Percentiles rank a stretch among this genome's conserved stretches.
Evolutionary conservation across 2,888 invertebrate genomes (phyloP).

Genomic region (Drosophila setosimentum): DNA sequence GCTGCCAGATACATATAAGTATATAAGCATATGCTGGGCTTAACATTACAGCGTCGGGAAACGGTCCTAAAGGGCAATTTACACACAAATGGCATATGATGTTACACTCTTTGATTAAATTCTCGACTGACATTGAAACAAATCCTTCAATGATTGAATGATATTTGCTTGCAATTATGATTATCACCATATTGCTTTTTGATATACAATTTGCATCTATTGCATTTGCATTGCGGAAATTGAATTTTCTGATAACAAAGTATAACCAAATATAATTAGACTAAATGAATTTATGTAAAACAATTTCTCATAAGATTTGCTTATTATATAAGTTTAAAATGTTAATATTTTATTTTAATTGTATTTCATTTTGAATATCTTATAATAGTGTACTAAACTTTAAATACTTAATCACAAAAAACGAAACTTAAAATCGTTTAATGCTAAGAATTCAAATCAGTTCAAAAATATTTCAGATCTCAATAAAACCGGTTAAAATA

Average conservation of each 20-base stretch:
- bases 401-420: too few species aligned
- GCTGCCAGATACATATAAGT: conserved; percentile 4
- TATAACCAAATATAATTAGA: background rate
- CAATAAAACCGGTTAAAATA: too few species aligned
- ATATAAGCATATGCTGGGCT: conserved; percentile 64
- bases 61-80: conserved; percentile 47
- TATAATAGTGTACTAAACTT: too few species aligned
- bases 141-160: conserved; percentile 16
- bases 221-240: conserved; percentile 17
- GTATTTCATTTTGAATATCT: background rate
- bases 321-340: background rate
- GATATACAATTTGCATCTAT: conserved; percentile 19
- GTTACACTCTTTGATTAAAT: conserved; percentile 15
- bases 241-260: background rate
- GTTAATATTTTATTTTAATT: background rate
- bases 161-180: conserved; percentile 13
- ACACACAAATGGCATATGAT: conserved; percentile 15
- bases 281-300: too few species aligned
- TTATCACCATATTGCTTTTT: conserved; percentile 7
- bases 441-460: too few species aligned
- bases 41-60: conserved; percentile 47
- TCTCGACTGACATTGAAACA: conserved; percentile 23
- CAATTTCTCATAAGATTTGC: too few species aligned
- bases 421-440: too few species aligned
- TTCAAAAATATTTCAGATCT: too few species aligned